Conservation (phyloP, 2,113 vertebrate species). For the Nettapus auritus region DNA sequence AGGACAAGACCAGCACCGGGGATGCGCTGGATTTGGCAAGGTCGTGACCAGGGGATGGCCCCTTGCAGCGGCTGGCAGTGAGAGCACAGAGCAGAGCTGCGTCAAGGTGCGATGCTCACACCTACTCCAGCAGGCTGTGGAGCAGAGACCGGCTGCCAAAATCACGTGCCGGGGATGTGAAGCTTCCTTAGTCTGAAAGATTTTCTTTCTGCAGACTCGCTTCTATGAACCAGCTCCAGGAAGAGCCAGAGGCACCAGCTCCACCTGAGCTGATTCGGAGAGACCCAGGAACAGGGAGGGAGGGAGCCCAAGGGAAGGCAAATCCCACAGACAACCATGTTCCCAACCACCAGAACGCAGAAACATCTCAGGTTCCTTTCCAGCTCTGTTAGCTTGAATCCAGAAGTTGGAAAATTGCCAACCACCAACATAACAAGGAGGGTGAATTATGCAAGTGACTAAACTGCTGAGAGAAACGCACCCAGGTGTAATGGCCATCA, state of each 20-base stretch:
- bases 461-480: neutral
- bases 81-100: neutral
- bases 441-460: neutral
- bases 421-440: accelerated
- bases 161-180: neutral
- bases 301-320: neutral
- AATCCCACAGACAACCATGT: accelerated
- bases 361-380: neutral
- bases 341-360: neutral
- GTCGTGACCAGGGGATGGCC: neutral
- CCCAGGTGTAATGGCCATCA: neutral
- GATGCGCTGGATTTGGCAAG: neutral
- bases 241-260: neutral
- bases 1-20: neutral
- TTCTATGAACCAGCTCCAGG: neutral
- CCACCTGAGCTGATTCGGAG: neutral
- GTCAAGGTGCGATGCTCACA: neutral
- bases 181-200: neutral
- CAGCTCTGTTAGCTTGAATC: neutral
- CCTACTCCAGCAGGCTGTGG: neutral
- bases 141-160: neutral
- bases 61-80: neutral
- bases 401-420: neutral
- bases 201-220: no score
- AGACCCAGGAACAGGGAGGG: neutral